Percentiles rank a stretch among this genome's conserved stretches.
Conservation (phyloP, 1,140 invertebrate genomes). For the Schlechtendalia chinensis region DNA sequence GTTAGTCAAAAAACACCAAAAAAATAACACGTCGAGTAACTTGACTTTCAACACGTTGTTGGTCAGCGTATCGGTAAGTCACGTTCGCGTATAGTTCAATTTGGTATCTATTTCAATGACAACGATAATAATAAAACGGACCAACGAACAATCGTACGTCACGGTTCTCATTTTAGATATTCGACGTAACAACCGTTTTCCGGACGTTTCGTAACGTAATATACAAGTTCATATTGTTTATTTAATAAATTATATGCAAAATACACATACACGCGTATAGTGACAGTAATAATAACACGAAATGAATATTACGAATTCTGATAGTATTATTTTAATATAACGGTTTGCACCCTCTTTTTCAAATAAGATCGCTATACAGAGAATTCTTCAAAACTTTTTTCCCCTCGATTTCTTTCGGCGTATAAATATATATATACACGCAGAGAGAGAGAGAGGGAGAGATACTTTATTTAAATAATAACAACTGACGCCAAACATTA, state of each 20-base stretch:
- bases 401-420: background rate
- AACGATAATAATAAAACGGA: too few species aligned
- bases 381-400: background rate
- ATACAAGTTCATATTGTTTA: background rate
- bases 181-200: background rate
- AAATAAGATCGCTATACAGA: background rate
- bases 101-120: too few species aligned
- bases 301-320: slow-evolving; percentile 7
- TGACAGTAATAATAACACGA: background rate
- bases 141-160: too few species aligned
- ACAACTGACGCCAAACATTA: slow-evolving; percentile 34
- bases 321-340: slow-evolving; percentile 4
- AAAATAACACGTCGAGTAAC: too few species aligned
- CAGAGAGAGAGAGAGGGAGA: too few species aligned
- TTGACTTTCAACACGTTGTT: too few species aligned
- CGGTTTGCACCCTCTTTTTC: slow-evolving; percentile 9
- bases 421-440: background rate
- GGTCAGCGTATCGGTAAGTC: too few species aligned
- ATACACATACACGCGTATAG: background rate
- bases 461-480: slow-evolving; percentile 43
- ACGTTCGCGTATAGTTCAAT: too few species aligned
- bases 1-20: too few species aligned
- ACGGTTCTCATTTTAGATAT: background rate
- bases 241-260: too few species aligned
- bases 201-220: background rate